These are phyloP conservation scores for Eciton burchellii DNA, from an alignment of 1,140 invertebrate genomes.

Conservation along the genomic window DNA sequence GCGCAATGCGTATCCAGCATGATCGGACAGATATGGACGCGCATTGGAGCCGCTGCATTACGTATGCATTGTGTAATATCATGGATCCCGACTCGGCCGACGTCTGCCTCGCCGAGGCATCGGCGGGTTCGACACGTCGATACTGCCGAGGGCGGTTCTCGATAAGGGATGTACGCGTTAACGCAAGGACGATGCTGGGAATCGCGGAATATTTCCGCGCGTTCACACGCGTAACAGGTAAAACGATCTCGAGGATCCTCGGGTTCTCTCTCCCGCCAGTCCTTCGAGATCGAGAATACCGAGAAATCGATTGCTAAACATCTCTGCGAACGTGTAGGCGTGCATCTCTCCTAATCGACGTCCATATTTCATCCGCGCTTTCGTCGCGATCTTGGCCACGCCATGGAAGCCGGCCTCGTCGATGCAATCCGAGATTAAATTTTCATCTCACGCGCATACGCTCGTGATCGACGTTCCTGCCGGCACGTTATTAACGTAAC, in stretches of 20 bases:
- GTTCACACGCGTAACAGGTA: background rate
- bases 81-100: constrained; percentile 32
- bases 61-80: constrained; percentile 58
- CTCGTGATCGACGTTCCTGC: background rate
- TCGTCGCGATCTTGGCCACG: background rate
- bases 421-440: background rate
- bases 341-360: background rate
- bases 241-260: background rate
- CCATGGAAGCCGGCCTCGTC: background rate
- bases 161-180: constrained; percentile 21
- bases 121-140: constrained; percentile 30
- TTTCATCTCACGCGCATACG: background rate
- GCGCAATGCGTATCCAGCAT: constrained; percentile 19
- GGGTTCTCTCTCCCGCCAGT: background rate
- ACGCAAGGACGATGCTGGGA: background rate
- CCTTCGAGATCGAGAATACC: background rate
- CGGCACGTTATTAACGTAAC: constrained; percentile 24
- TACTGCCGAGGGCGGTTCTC: constrained; percentile 18
- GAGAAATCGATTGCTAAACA: background rate
- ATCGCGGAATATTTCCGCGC: background rate
- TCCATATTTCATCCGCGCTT: background rate
- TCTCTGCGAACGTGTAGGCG: too few relatives aligned
- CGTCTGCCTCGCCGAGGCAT: constrained; percentile 32
- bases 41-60: constrained; percentile 37
- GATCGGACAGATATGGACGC: constrained; percentile 27